Base-by-base conservation (phyloP, 1,140 invertebrate species). In the Periplaneta americana region DNA sequence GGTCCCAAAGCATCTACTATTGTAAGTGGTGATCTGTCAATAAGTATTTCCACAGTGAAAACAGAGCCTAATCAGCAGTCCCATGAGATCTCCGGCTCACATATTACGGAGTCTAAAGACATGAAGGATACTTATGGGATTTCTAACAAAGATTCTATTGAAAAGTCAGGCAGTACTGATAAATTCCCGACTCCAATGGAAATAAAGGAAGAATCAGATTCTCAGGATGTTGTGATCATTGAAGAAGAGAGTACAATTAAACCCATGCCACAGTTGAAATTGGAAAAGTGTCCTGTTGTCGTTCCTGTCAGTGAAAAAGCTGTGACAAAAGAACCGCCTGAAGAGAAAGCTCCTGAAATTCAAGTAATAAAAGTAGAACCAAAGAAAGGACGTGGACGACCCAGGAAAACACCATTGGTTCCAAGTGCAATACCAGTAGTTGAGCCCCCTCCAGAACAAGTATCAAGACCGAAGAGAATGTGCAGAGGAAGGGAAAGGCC, bases 401-500 rank as follows among this genome's bases (percentile, higher is more conserved):
- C 76, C 11, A 35, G 81, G 18, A 82, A 82, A 78, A 34, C 81
- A 18, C 34, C 79, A 28, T 33, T 74, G n/a, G 36, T 18, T 8
- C 37, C 75, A n/a, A 57, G 15, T 13, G 81, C 32, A 48, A 80
- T n/a, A 15, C 80, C 80, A 28, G 39, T 39, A 36, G 10, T 36
- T 75, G 78, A 33, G 9, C 32, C 34, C 17, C 79, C 79, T 80
- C 34, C 48, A 74, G 66, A 34, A 15, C n/a, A 48, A n/a, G 22
- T 48, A 78, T 78, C 28, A 22, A 34, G 81, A 28, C 81, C 81
- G 4, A 82, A 82, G 28, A 36, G 81, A 48, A 78, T 66, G 74
- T 82, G 81, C 37, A 75, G 81, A 74, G 81, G 34, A 33, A 79
- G 75, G n/a, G 81, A 82, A 57, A 78, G 34, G 36, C 75, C 81